A percentile compares a stretch with the other conserved stretches of the same genome.
These are phyloP conservation scores for Lomographa bimaculata DNA, from an alignment of 2,888 invertebrate genomes.

Conservation along the genomic window DNA sequence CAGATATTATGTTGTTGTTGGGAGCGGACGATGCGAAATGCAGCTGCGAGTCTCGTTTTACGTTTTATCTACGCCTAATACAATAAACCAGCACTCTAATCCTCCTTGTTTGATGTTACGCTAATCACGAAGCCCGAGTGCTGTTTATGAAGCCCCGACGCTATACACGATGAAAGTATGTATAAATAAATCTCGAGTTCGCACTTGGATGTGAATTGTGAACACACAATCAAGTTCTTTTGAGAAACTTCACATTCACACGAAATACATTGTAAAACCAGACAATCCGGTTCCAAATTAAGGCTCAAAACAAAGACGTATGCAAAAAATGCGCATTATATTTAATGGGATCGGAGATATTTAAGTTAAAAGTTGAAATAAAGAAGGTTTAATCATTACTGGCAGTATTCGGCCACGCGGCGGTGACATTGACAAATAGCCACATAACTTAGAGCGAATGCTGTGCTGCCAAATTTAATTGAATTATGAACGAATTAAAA, in stretches of 20 bases:
- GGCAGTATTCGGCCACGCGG: constrained; percentile 1
- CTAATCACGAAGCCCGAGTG: constrained; percentile 3
- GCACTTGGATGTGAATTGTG: constrained; percentile 1
- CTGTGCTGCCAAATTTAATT: constrained; percentile 6
- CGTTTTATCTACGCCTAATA: constrained; percentile 13
- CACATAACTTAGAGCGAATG: constrained; percentile 12
- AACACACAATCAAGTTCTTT: constrained; percentile 17
- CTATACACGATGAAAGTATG: background rate
- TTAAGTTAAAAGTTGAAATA: constrained; percentile 10
- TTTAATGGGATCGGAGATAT: constrained; percentile 11
- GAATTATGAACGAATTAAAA: constrained; percentile 14
- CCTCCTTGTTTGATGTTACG: constrained; percentile 22
- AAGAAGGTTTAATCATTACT: constrained; percentile 1
- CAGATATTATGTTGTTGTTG: constrained; percentile 46
- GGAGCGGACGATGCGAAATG: constrained; percentile 47
- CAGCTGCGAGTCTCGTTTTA: constrained; percentile 40
- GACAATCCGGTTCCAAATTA: constrained; percentile 19
- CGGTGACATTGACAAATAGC: constrained; percentile 16
- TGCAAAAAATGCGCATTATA: constrained; percentile 19
- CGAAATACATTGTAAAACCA: constrained; percentile 16
- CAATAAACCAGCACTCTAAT: constrained; percentile 1
- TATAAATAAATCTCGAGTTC: constrained; percentile 3
- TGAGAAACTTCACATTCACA: constrained; percentile 22
- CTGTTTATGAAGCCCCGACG: background rate
- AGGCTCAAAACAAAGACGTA: constrained; percentile 19